phyloP scores from a whole-genome alignment of 2,797 vertebrate species.

The Chaetodon trifasciatus region DNA sequence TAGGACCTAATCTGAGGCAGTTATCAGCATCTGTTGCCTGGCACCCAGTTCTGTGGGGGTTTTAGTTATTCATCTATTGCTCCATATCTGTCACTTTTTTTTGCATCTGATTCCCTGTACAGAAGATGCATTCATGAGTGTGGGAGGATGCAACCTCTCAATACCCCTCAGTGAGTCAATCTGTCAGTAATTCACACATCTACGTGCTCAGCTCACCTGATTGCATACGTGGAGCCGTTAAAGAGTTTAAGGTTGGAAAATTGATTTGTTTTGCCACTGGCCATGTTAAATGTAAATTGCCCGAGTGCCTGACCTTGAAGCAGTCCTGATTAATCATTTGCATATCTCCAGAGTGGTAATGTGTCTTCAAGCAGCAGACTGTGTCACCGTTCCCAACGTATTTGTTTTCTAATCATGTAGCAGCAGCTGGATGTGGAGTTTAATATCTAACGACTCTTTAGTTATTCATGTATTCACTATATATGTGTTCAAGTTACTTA shows the following conservation, averaged over 20 bases:
- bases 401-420: slow-evolving; percentile 53
- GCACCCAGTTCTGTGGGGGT: slow-evolving; percentile 74
- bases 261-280: slow-evolving; percentile 74
- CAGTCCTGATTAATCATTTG: slow-evolving; percentile 66
- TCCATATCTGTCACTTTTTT: slow-evolving; percentile 75
- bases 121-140: slow-evolving; percentile 59
- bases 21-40: slow-evolving; percentile 85
- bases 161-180: slow-evolving; percentile 57
- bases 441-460: slow-evolving; percentile 24
- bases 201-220: slow-evolving; percentile 55
- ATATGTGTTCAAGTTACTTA: slow-evolving; percentile 6
- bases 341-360: slow-evolving; percentile 53
- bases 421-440: slow-evolving; percentile 41
- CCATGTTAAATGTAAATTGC: slow-evolving; percentile 70
- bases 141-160: slow-evolving; percentile 63
- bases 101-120: slow-evolving; percentile 61
- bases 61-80: slow-evolving; percentile 78
- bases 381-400: slow-evolving; percentile 32
- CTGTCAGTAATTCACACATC: slow-evolving; percentile 40
- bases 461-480: slow-evolving; percentile 37
- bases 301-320: slow-evolving; percentile 67
- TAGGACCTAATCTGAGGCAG: slow-evolving; percentile 78
- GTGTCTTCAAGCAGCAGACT: slow-evolving; percentile 50
- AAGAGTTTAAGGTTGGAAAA: slow-evolving; percentile 51
- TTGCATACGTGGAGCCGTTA: slow-evolving; percentile 37